These are phyloP conservation scores for Xylota sylvarum DNA, from an alignment of 2,888 invertebrate species.

Conservation along the genomic window DNA sequence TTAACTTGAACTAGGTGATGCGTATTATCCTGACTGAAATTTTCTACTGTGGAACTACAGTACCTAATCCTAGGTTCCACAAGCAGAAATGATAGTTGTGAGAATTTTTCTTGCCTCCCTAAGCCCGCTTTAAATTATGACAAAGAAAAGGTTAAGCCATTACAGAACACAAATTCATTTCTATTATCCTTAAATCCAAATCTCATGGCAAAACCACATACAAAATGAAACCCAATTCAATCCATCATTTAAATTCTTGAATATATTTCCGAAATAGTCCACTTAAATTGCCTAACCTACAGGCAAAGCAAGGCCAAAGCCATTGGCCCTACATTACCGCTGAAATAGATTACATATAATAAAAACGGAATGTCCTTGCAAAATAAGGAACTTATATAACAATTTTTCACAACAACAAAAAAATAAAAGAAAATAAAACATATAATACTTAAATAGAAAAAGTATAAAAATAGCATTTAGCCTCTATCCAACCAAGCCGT, in stretches of 20 bases:
- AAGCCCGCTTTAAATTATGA: too few species aligned
- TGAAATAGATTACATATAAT: constrained; percentile 45
- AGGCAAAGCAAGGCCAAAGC: constrained; percentile 11
- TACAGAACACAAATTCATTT: too few species aligned
- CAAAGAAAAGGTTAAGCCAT: too few species aligned
- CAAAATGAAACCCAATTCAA: not conserved
- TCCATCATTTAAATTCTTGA: constrained; percentile 33
- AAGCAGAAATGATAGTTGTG: too few species aligned
- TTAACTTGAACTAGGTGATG: too few species aligned
- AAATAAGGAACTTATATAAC: constrained; percentile 59
- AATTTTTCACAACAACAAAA: constrained; percentile 23
- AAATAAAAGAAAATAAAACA: constrained; percentile 32
- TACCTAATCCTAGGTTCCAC: too few species aligned
- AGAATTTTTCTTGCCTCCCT: too few species aligned
- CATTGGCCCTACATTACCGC: constrained; percentile 30
- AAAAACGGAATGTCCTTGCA: constrained; percentile 62
- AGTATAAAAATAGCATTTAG: constrained; percentile 55
- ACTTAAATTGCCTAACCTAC: constrained; percentile 55
- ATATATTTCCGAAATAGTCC: constrained; percentile 49
- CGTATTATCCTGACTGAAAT: too few species aligned
- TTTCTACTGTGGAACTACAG: too few species aligned
- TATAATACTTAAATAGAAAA: constrained; percentile 20
- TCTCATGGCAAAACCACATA: not conserved
- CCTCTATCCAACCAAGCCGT: constrained; percentile 52
- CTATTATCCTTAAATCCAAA: too few species aligned